Base-by-base conservation (phyloP, 1,140 invertebrate genomes). In the Teleogryllus occipitalis region DNA sequence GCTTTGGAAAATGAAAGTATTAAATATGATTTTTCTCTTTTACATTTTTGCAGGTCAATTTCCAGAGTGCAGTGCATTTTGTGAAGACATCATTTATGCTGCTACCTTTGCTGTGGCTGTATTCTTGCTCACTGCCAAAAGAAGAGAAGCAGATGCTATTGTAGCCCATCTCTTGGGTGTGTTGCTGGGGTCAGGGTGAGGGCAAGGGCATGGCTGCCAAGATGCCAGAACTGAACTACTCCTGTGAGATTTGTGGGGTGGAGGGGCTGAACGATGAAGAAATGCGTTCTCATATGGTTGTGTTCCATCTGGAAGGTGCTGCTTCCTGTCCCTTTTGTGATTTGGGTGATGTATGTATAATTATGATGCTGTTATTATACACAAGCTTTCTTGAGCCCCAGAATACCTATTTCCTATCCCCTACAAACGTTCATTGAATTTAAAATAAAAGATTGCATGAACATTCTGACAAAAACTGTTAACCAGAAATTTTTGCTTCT, bases 271-370 rank as follows among this genome's bases (percentile, higher is more conserved):
- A 90, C 65, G 93, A 95, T 82, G 92, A 93, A 76, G 92, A 93
- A 82, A 93, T 96, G 90, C 87, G 93, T 82, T 88, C 90, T 27
- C 95, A 96, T 85, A 93, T 93, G 80, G 87, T 93, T 49, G 87
- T 91, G 46, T 91, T 90, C 82, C 94, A 95, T 86, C 89, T 95
- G 7, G 92, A 94, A 80, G 92, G 92, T 8, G 90, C 91, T 78
- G 90, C 90, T 21, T 91, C 91, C 48, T 95, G 94, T 84, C 93
- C 94, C 0, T 95, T 95, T 84, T 96, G 95, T 86, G 93, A 94
- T 84, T 87, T 94, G 65, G 90, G 90, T 14, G 90, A 91, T 80
- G 89, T 79, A 22, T 22, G 78, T 75, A n/a, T 65, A 10, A 14
- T 65, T 39, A 39, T 39, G 27, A 5, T 39, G 27, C 27, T 39